Conservation (phyloP, 2,113 vertebrate genomes). For the Platanista minor region DNA sequence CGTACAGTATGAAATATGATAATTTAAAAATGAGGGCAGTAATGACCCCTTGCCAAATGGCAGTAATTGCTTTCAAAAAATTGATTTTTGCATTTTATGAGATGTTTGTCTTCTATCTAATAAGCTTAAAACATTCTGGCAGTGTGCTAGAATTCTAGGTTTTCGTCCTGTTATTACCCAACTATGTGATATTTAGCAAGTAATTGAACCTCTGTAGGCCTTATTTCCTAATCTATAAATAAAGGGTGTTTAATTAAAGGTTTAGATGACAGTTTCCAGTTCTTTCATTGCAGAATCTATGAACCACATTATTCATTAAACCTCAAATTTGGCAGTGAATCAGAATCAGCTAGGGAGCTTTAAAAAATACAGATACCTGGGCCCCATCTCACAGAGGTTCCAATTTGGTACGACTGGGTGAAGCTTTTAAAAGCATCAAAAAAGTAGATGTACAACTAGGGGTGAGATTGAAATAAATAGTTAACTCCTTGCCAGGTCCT, state of each 20-base stretch:
- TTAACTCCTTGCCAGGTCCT: neutral
- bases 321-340: conserved; percentile 42
- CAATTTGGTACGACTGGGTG: neutral
- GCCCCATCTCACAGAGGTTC: neutral
- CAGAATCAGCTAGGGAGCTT: conserved; percentile 34
- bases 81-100: conserved; percentile 8
- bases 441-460: neutral
- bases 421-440: conserved; percentile 4
- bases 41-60: neutral
- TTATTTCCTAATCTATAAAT: conserved; percentile 57
- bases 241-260: conserved; percentile 55
- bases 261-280: conserved; percentile 42
- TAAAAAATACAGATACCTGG: conserved; percentile 33
- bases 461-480: neutral
- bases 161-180: conserved; percentile 38
- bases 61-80: conserved; percentile 30
- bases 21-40: conserved; percentile 4
- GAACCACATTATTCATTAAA: conserved; percentile 54
- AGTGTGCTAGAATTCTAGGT: conserved; percentile 11
- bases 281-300: conserved; percentile 51
- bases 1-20: conserved; percentile 22
- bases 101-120: neutral
- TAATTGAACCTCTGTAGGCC: conserved; percentile 15
- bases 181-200: conserved; percentile 32
- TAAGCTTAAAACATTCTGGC: conserved; percentile 27